phyloP scores from a whole-genome alignment of 2,113 vertebrate genomes.

The Anthoscopus minutus region DNA sequence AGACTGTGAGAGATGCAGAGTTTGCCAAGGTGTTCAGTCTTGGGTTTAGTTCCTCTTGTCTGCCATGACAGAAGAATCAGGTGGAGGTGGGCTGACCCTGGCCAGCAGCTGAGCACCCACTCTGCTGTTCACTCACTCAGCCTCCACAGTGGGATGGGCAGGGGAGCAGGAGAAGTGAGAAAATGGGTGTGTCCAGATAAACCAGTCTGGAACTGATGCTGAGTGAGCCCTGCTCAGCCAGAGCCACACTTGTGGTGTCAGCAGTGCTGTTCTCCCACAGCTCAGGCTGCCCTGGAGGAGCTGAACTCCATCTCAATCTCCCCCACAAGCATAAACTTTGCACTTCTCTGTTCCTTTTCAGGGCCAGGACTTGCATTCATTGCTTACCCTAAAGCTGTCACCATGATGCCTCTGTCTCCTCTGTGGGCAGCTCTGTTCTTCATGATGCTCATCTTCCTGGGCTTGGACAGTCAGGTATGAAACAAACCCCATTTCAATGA shows the following conservation, averaged over 20 bases:
- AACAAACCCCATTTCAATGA: background rate
- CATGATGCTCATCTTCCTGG: conserved; percentile 99
- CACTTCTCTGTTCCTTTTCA: conserved; percentile 48
- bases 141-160: background rate
- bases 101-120: background rate
- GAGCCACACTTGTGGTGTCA: background rate
- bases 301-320: background rate
- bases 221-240: background rate
- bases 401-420: conserved; percentile 97
- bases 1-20: background rate
- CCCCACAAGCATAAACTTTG: background rate
- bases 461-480: conserved; percentile 94
- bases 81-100: background rate
- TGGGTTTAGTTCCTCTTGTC: background rate
- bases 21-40: background rate
- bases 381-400: conserved; percentile 97
- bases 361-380: conserved; percentile 97
- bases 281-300: background rate
- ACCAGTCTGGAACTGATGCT: background rate
- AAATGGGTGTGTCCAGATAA: too few species aligned
- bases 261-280: background rate
- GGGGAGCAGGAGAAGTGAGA: background rate
- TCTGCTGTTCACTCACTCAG: background rate
- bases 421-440: conserved; percentile 97
- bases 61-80: background rate